These are phyloP conservation scores for Crocodylus rhombifer DNA, from an alignment of 2,797 vertebrate genomes.

Conservation along the genomic window DNA sequence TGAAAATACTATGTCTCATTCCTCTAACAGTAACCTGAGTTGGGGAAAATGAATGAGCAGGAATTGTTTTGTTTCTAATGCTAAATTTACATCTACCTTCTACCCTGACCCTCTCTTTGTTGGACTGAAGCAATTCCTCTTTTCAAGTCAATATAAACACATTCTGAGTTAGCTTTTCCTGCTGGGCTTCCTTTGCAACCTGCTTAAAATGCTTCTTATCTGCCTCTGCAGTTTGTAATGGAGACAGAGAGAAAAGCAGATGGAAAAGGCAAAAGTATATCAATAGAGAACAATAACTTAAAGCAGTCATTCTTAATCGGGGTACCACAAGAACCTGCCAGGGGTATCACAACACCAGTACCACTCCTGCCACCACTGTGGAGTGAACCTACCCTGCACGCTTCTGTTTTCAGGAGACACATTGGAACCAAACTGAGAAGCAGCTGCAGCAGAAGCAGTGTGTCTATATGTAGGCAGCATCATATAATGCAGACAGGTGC, in stretches of 20 bases:
- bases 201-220: conserved; percentile 19
- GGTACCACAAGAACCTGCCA: no score
- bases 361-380: no score
- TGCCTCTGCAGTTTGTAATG: not conserved
- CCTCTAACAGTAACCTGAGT: conserved; percentile 37
- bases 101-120: conserved; percentile 61
- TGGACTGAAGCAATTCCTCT: conserved; percentile 60
- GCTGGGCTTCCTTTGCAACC: conserved; percentile 66
- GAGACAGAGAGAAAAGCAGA: not conserved
- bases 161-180: conserved; percentile 73
- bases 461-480: no score
- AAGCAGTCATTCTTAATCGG: not conserved
- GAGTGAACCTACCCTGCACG: no score
- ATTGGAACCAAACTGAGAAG: no score
- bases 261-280: conserved; percentile 23
- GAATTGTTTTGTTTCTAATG: not conserved
- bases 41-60: conserved; percentile 22
- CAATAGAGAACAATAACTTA: conserved; percentile 47
- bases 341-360: no score
- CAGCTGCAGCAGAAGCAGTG: no score
- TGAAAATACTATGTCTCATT: conserved; percentile 32
- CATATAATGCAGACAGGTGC: no score
- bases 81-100: conserved; percentile 55
- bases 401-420: no score
- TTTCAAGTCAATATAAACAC: conserved; percentile 62